Evolutionary conservation across 2,113 vertebrate genomes (phyloP).

Genomic region (Emberiza fucata): DNA sequence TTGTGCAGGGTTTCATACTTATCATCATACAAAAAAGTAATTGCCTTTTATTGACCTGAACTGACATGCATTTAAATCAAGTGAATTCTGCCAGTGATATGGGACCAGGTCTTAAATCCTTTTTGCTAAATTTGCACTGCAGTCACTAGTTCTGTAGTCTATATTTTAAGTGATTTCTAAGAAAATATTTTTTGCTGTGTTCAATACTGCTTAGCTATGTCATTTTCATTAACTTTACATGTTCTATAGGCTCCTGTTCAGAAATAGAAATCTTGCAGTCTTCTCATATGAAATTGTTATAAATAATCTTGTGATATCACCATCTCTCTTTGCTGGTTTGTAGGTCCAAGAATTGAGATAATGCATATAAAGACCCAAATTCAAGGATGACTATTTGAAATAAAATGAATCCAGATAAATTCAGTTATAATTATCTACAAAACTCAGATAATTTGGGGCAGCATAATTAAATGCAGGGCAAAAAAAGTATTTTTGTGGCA

Average conservation of each 20-base stretch:
- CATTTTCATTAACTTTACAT: not conserved
- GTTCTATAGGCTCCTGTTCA: not conserved
- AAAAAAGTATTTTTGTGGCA: not conserved
- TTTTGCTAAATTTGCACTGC: not conserved
- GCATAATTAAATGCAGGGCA: not conserved
- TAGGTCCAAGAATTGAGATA: not conserved
- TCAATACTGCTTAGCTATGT: not conserved
- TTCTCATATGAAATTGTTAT: not conserved
- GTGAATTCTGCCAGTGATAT: not conserved
- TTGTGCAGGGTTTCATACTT: not conserved
- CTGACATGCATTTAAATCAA: slow-evolving; percentile 7
- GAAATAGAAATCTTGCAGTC: not conserved
- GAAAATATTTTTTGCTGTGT: not conserved
- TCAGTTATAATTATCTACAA: not conserved
- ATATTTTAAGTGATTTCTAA: not conserved
- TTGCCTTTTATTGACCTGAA: slow-evolving; percentile 16
- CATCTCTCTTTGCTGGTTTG: not conserved
- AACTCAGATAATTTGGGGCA: not conserved
- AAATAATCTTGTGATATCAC: not conserved
- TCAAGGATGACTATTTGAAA: not conserved
- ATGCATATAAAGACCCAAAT: not conserved
- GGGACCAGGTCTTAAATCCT: not conserved
- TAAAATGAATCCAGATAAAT: not conserved
- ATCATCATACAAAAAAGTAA: not conserved
- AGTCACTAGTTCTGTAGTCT: not conserved